Evolutionary conservation across 2,888 invertebrate species (phyloP).

Genomic region (Cephus rjabovi): DNA sequence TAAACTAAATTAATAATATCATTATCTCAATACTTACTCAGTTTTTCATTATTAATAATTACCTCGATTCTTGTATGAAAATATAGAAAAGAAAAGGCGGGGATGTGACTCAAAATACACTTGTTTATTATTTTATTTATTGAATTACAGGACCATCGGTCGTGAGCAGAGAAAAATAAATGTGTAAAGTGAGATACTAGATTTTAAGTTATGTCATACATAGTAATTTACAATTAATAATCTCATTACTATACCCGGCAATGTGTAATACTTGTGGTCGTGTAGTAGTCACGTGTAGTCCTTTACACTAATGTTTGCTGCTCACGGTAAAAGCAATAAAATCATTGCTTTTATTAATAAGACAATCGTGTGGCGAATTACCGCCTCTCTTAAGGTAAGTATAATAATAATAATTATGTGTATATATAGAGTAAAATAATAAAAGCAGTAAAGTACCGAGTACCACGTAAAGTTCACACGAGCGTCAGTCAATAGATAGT

Average conservation of each 20-base stretch:
- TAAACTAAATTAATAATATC: not conserved
- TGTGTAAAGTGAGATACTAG: constrained; percentile 15
- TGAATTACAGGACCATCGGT: constrained; percentile 16
- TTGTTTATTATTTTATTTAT: constrained; percentile 21
- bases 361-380: not conserved
- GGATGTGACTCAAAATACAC: not conserved
- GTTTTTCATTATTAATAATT: not conserved
- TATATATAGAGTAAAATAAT: constrained; percentile 6
- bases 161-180: constrained; percentile 15
- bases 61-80: not conserved
- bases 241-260: not conserved
- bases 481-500: not conserved
- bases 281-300: too few species aligned
- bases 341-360: not conserved
- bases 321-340: not conserved
- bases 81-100: not conserved
- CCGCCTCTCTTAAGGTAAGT: not conserved
- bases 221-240: constrained; percentile 21
- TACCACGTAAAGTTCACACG: not conserved
- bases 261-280: not conserved
- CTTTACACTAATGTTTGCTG: not conserved
- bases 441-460: not conserved
- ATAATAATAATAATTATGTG: constrained; percentile 4
- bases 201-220: constrained; percentile 11
- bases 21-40: not conserved